Base-by-base conservation (phyloP, 2,797 vertebrate genomes). In the Acipenser transmontanus region DNA sequence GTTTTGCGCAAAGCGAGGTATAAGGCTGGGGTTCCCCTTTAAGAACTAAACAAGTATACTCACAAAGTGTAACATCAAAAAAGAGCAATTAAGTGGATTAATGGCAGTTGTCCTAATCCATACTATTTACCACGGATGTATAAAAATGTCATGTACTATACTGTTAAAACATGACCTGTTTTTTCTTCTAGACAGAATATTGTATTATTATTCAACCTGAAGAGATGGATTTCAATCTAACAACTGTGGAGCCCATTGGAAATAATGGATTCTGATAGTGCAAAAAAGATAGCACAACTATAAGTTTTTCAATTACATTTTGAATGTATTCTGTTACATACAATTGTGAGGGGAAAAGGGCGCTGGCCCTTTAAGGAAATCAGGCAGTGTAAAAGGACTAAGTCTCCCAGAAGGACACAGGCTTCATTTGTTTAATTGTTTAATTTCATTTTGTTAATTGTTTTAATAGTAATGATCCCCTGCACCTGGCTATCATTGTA, bases 61-160 rank as follows among this genome's bases (percentile, higher is more conserved):
- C 14, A 59, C 12, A n/a, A 9, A 34, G 34, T 65, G 4, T 59
- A 54, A 66, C 11, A 11, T 60, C 65, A 50, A 8, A 49, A 7
- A 63, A 57, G 54, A 10, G 61, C 51, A 64, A 64, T 34, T 57
- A 65, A 9, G 67, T 64, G 69, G 69, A 67, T 72, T 67, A 60
- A 34, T 34, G 34, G 4, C 34, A 34, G 67, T 59, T 14, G 10
- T 51, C 14, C 34, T 63, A 67, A 70, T 59, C 57, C 65, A 70
- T 71, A 68, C 51, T 66, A 47, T 78, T 66, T 57, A 71, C 71
- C 70, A 68, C 74, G 70, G 77, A 70, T 77, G 73, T 76, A 69
- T 77, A 76, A 63, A 69, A 72, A 68, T 74, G 74, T 73, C 17
- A 62, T 34, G 34, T 34, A 34, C 34, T 3, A 34, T 34, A 34